A percentile compares a stretch with the other conserved stretches of the same genome.
These are phyloP conservation scores for Agrotis clavis DNA, from an alignment of 2,888 invertebrate species.

Conservation along the genomic window DNA sequence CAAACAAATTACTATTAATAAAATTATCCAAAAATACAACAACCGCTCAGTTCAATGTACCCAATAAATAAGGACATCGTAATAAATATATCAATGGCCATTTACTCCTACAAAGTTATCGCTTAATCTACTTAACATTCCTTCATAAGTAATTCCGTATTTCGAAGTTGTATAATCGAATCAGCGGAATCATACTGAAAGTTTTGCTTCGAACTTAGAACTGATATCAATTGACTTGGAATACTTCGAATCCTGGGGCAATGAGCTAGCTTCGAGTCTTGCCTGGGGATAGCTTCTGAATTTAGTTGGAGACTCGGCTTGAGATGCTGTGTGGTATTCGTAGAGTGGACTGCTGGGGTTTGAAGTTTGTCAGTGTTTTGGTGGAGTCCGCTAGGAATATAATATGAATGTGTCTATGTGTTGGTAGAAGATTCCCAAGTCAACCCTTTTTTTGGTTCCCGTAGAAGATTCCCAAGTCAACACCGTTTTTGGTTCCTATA, in stretches of 20 bases:
- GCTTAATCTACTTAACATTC: conserved; percentile 57
- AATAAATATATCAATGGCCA: conserved; percentile 52
- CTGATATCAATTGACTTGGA: conserved; percentile 58
- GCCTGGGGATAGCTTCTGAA: conserved; percentile 10
- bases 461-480: no score
- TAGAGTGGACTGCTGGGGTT: conserved; percentile 14
- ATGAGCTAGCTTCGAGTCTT: conserved; percentile 32
- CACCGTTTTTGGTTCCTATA: no score
- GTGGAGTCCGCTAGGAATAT: background rate
- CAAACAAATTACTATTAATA: background rate
- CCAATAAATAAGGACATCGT: conserved; percentile 28
- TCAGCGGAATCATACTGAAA: conserved; percentile 60
- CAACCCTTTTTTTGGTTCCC: no score
- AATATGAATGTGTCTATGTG: no score
- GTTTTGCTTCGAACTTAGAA: conserved; percentile 56
- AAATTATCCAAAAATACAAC: conserved; percentile 13
- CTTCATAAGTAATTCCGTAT: conserved; percentile 59
- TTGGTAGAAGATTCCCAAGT: no score
- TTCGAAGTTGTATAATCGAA: conserved; percentile 62
- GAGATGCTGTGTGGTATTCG: conserved; percentile 3
- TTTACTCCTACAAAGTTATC: conserved; percentile 49
- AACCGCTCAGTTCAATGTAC: background rate
- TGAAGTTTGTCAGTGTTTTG: conserved; percentile 4
- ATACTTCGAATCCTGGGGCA: conserved; percentile 31
- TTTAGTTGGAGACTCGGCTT: conserved; percentile 27